phyloP scores from a whole-genome alignment of 2,113 vertebrate species.

The Leucoraja erinaceus region DNA sequence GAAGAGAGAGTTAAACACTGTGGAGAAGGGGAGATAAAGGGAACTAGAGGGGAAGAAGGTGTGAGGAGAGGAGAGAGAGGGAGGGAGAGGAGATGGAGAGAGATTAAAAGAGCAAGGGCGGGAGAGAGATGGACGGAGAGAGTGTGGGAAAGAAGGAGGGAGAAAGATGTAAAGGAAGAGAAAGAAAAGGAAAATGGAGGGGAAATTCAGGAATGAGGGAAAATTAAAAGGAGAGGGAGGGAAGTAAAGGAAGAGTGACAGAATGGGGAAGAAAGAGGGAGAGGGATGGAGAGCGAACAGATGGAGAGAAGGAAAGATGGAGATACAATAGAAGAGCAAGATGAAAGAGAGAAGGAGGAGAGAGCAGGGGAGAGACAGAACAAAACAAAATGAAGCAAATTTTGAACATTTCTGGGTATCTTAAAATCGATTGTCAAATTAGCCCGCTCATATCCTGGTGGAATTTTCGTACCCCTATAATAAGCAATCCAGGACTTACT shows the following conservation, averaged over 20 bases:
- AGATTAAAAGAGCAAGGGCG: constrained; percentile 41
- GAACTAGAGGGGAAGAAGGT: constrained; percentile 45
- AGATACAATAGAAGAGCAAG: too few species aligned
- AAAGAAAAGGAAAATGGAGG: neutral
- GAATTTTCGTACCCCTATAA: too few species aligned
- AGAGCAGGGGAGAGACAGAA: too few species aligned
- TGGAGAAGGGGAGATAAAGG: neutral
- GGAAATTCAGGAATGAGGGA: neutral
- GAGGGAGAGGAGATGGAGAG: constrained; percentile 41
- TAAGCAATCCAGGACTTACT: too few species aligned
- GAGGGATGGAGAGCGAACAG: too few species aligned
- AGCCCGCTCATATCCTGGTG: too few species aligned
- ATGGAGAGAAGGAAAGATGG: too few species aligned
- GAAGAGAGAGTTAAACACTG: constrained; percentile 38
- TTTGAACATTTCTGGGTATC: neutral
- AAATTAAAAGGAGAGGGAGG: neutral
- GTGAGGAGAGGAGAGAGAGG: constrained; percentile 41
- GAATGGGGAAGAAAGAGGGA: neutral
- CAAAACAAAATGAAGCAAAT: neutral
- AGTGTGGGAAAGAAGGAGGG: too few species aligned
- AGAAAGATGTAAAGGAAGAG: too few species aligned
- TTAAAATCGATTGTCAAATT: neutral
- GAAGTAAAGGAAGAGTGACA: neutral
- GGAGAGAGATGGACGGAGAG: constrained; percentile 39
- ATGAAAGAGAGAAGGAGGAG: too few species aligned